A percentile compares a stretch with the other conserved stretches of the same genome.
Conservation (phyloP, 2,113 vertebrate species). For the Lanius collurio region DNA sequence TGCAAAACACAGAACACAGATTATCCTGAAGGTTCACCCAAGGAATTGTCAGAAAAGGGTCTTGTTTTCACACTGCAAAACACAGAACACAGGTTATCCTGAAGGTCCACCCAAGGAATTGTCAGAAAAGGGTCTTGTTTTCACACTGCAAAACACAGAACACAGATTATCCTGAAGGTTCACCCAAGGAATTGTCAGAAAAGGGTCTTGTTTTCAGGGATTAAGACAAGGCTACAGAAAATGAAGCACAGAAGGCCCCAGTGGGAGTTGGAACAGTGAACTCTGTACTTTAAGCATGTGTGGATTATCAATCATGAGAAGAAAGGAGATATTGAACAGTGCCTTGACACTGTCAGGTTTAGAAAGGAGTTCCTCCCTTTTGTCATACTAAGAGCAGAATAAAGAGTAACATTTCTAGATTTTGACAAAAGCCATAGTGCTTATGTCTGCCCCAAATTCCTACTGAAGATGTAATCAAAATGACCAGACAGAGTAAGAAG, state of each 20-base stretch:
- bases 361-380: background rate
- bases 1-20: slow-evolving; percentile 30
- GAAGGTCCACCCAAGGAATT: too few relatives aligned
- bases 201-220: background rate
- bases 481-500: background rate
- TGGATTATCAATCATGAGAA: background rate
- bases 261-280: background rate
- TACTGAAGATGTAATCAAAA: background rate
- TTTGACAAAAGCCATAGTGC: background rate
- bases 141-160: slow-evolving; percentile 81
- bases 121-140: too few relatives aligned
- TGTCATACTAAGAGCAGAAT: background rate
- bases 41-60: too few relatives aligned
- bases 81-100: too few relatives aligned
- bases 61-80: slow-evolving; percentile 78
- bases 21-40: too few relatives aligned
- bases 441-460: background rate
- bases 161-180: background rate
- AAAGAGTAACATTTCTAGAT: background rate
- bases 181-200: background rate
- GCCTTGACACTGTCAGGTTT: background rate
- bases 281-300: background rate
- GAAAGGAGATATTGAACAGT: background rate
- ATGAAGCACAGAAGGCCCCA: background rate
- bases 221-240: background rate